Conservation (phyloP, 2,113 vertebrate genomes). For the Pogonocichla stellata region DNA sequence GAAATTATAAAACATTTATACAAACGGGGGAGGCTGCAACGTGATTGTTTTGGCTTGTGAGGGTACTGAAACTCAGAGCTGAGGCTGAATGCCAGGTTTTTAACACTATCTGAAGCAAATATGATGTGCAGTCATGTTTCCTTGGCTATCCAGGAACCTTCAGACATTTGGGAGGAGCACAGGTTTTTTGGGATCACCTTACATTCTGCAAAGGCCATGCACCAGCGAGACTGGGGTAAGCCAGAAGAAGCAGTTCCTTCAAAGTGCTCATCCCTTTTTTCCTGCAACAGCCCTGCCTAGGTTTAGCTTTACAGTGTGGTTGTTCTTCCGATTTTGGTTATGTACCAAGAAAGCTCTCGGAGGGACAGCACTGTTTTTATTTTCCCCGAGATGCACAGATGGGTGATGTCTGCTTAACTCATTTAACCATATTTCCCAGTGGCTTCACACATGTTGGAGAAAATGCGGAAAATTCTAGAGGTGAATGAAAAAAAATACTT, state of each 20-base stretch:
- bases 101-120: background rate
- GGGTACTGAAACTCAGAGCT: background rate
- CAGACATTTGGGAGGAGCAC: background rate
- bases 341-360: conserved; percentile 59
- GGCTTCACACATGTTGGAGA: conserved; percentile 62
- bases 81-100: background rate
- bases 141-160: fast-evolving
- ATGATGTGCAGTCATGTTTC: background rate
- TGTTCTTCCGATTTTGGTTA: conserved; percentile 56
- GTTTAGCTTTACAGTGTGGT: conserved; percentile 24
- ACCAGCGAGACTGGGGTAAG: background rate
- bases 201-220: background rate
- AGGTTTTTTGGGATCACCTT: background rate
- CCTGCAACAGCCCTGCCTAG: background rate
- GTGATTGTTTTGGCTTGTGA: background rate
- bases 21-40: background rate
- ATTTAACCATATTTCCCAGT: conserved; percentile 68
- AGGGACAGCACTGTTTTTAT: conserved; percentile 66
- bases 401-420: conserved; percentile 68
- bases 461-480: conserved; percentile 64
- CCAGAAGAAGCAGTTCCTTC: background rate
- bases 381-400: conserved; percentile 65
- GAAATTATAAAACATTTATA: background rate
- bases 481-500: conserved; percentile 39
- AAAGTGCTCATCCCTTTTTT: background rate